phyloP scores from a whole-genome alignment of 2,888 invertebrate genomes.

The Alloscopus bannaensis region DNA sequence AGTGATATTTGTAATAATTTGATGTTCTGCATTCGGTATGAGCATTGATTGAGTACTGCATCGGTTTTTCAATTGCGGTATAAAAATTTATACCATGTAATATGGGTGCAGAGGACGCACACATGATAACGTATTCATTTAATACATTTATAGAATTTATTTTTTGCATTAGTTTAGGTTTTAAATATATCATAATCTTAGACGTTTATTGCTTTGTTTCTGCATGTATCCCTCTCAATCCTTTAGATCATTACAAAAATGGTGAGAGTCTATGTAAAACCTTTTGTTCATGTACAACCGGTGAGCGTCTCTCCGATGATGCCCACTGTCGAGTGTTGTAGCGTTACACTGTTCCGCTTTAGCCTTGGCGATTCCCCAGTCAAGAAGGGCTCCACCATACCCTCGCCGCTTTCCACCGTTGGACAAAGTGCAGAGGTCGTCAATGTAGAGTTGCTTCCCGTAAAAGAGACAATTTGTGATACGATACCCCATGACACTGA shows the following conservation, averaged over 20 bases:
- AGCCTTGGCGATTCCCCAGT: slow-evolving; percentile 56
- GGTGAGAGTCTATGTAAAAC: slow-evolving; percentile 59
- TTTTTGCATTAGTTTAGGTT: no score
- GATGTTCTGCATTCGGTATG: no score
- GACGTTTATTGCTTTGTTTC: no score
- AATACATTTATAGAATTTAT: no score
- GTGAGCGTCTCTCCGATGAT: slow-evolving; percentile 63
- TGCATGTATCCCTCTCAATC: no score
- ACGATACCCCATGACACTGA: slow-evolving; percentile 58
- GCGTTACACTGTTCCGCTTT: slow-evolving; percentile 57
- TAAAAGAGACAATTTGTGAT: slow-evolving; percentile 55
- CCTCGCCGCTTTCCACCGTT: slow-evolving; percentile 47
- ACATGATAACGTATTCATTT: no score
- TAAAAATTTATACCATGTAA: no score
- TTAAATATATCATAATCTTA: no score
- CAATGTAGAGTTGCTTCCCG: slow-evolving; percentile 67
- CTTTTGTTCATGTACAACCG: slow-evolving; percentile 68
- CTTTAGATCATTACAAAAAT: slow-evolving; percentile 55
- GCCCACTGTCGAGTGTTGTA: slow-evolving; percentile 62
- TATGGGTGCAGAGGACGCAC: no score
- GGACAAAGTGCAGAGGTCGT: slow-evolving; percentile 17
- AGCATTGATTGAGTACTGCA: no score
- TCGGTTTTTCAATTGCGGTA: no score
- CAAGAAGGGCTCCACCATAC: slow-evolving; percentile 59
- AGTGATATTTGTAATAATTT: no score